These are phyloP conservation scores for Sicus ferrugineus DNA, from an alignment of 2,888 invertebrate species.

Conservation along the genomic window DNA sequence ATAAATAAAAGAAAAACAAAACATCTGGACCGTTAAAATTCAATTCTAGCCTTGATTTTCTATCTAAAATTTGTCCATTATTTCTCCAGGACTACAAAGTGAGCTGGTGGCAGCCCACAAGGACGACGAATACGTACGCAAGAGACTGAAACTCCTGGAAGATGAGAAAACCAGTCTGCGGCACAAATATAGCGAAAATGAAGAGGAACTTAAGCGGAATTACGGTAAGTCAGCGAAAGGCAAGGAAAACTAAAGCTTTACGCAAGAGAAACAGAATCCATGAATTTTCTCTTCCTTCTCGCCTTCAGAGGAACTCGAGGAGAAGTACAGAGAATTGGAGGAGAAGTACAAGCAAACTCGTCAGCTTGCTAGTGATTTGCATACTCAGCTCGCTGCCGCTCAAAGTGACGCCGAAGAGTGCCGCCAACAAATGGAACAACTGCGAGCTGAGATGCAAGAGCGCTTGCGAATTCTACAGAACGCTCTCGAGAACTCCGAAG, in stretches of 20 bases:
- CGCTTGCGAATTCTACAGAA: conserved; percentile 68
- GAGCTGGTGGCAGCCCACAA: conserved; percentile 61
- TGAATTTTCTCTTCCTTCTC: background rate
- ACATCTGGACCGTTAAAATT: background rate
- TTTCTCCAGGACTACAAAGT: conserved; percentile 61
- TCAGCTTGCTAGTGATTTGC: conserved; percentile 58
- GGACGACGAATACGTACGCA: conserved; percentile 63
- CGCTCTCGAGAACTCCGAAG: conserved; percentile 68
- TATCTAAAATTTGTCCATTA: too few species aligned
- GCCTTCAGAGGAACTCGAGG: conserved; percentile 63
- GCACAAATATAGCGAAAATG: conserved; percentile 59
- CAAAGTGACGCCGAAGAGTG: conserved; percentile 57
- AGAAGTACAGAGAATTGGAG: conserved; percentile 65
- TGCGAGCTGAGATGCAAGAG: conserved; percentile 66
- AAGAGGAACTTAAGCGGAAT: conserved; percentile 60
- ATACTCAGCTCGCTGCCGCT: conserved; percentile 59
- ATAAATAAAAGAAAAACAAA: background rate
- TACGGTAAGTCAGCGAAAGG: conserved; percentile 51
- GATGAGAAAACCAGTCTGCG: conserved; percentile 59
- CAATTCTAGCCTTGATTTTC: background rate
- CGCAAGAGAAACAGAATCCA: too few species aligned
- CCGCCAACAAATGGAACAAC: conserved; percentile 62
- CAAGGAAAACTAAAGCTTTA: too few species aligned
- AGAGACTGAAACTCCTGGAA: conserved; percentile 60
- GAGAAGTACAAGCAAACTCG: conserved; percentile 67